Percentiles rank a stretch among this genome's conserved stretches.
phyloP scores from a whole-genome alignment of 2,113 vertebrate genomes.

The Gallinago undulata region DNA sequence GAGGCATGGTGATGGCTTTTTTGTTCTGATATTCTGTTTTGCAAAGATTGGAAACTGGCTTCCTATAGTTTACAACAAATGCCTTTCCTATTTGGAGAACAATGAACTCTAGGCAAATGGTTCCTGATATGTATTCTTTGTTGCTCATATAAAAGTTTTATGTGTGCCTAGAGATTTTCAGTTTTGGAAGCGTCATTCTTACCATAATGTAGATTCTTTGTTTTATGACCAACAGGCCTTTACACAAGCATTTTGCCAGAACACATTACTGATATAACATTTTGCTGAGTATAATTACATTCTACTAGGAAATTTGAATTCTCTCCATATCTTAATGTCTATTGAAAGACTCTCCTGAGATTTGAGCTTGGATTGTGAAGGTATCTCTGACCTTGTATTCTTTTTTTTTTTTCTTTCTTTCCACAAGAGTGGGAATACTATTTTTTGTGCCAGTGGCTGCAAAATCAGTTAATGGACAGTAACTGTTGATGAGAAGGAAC shows the following conservation, averaged over 20 bases:
- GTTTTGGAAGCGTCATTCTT: neutral
- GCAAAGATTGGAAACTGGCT: neutral
- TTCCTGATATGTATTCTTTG: neutral
- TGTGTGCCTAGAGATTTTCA: neutral
- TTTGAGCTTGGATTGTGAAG: conserved; percentile 7
- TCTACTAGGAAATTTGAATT: conserved; percentile 11
- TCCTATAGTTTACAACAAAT: neutral
- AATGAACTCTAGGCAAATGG: neutral
- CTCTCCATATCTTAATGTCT: neutral
- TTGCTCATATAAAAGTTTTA: neutral
- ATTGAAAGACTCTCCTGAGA: neutral
- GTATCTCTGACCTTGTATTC: neutral
- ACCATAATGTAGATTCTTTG: neutral
- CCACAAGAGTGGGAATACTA: neutral
- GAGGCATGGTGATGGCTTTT: neutral
- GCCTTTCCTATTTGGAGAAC: neutral
- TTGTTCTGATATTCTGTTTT: neutral
- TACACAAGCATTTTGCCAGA: neutral
- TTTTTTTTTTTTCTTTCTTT: neutral
- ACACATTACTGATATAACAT: neutral
- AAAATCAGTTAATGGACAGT: conserved; percentile 15
- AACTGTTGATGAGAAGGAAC: neutral
- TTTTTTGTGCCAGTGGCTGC: neutral
- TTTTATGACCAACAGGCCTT: neutral
- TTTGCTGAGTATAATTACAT: conserved; percentile 13